Evolutionary conservation across 2,888 invertebrate genomes (phyloP).

Genomic region (Agrotis ipsilon): DNA sequence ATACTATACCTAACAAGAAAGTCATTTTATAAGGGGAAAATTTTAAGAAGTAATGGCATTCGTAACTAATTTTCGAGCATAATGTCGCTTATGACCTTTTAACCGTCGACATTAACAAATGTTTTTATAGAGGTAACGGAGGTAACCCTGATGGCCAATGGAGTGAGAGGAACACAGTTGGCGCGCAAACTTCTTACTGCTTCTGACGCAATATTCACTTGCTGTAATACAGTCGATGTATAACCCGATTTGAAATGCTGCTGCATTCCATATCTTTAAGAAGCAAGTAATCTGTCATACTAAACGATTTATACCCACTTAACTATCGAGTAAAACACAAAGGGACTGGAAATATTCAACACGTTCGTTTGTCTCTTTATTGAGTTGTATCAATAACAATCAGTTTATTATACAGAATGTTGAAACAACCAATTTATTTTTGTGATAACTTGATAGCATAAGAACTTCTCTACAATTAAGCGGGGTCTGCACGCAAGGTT

Average conservation of each 20-base stretch:
- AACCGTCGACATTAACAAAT: slow-evolving; percentile 18
- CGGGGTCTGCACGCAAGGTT: slow-evolving; percentile 57
- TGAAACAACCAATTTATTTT: slow-evolving; percentile 55
- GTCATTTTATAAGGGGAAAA: too few relatives aligned
- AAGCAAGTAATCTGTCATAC: slow-evolving; percentile 73
- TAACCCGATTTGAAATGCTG: slow-evolving; percentile 75
- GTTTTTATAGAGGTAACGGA: slow-evolving; percentile 35
- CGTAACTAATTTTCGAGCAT: too few relatives aligned
- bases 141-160: slow-evolving; percentile 76
- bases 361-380: slow-evolving; percentile 28
- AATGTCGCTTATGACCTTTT: too few relatives aligned
- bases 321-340: slow-evolving; percentile 55
- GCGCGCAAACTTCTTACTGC: slow-evolving; percentile 70
- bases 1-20: too few relatives aligned
- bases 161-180: slow-evolving; percentile 80
- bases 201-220: slow-evolving; percentile 80
- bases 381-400: slow-evolving; percentile 40
- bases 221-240: slow-evolving; percentile 74
- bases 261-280: slow-evolving; percentile 77
- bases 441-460: slow-evolving; percentile 43
- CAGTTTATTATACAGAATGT: slow-evolving; percentile 33
- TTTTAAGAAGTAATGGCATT: too few relatives aligned
- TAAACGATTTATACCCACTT: slow-evolving; percentile 65
- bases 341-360: slow-evolving; percentile 48
- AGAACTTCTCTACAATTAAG: slow-evolving; percentile 49